Conservation (phyloP, 2,888 invertebrate species). For the Melinopterus prodromus region DNA sequence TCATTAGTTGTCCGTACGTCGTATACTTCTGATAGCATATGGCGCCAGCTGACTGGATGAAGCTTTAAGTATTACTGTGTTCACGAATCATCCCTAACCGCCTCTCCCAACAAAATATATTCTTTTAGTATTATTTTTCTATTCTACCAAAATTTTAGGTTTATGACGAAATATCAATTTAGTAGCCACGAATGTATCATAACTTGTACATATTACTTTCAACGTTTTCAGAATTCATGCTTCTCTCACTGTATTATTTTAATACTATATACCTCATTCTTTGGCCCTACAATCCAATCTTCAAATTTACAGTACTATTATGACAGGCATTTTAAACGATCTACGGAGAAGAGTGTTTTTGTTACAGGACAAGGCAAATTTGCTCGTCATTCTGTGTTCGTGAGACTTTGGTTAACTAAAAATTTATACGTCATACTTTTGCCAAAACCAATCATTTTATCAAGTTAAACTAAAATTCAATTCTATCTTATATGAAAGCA, state of each 20-base stretch:
- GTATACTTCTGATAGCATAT: not conserved
- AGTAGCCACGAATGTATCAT: no score
- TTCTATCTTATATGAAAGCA: not conserved
- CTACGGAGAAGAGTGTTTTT: not conserved
- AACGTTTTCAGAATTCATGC: not conserved
- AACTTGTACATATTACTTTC: not conserved
- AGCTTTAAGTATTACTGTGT: slow-evolving; percentile 4
- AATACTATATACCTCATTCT: no score
- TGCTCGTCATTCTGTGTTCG: not conserved
- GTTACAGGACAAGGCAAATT: not conserved
- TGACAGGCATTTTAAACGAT: not conserved
- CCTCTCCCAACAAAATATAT: not conserved
- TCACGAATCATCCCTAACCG: not conserved
- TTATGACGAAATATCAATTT: not conserved
- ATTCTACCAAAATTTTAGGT: not conserved
- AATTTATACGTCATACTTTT: not conserved
- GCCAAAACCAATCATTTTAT: not conserved
- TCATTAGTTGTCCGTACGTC: not conserved
- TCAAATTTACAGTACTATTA: not conserved
- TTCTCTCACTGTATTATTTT: not conserved
- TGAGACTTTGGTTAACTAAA: not conserved
- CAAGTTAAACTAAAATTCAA: not conserved
- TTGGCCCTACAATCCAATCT: not conserved
- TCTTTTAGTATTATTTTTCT: not conserved
- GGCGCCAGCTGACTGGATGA: not conserved